phyloP scores from a whole-genome alignment of 2,113 vertebrate genomes.

The Neogale vison region DNA sequence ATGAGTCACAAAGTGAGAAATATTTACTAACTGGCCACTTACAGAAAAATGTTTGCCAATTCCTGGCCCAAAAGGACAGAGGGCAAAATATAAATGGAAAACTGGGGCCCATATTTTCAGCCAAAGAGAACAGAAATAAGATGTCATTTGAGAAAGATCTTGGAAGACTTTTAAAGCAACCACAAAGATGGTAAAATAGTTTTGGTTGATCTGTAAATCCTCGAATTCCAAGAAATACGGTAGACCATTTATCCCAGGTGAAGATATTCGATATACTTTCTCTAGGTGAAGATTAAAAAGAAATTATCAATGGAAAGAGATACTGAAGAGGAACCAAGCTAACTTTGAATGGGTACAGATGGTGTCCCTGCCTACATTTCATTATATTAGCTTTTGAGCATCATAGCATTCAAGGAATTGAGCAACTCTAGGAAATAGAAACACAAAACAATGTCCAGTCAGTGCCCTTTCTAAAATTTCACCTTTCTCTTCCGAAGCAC shows the following conservation, averaged over 20 bases:
- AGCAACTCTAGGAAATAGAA: background rate
- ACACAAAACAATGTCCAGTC: constrained; percentile 42
- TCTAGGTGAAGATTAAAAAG: background rate
- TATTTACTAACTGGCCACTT: background rate
- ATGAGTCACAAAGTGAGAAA: background rate
- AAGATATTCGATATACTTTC: background rate
- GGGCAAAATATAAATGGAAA: background rate
- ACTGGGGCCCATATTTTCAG: background rate
- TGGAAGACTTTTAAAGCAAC: background rate
- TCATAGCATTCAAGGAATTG: background rate
- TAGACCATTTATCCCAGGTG: background rate
- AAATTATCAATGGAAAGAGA: background rate
- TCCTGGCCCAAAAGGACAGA: background rate
- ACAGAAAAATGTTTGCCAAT: background rate
- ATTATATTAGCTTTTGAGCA: background rate
- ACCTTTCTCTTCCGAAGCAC: constrained; percentile 49
- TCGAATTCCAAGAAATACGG: background rate
- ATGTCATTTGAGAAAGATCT: background rate
- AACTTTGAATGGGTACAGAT: background rate
- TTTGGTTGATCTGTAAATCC: background rate
- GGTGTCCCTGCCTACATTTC: constrained; percentile 22
- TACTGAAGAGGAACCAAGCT: background rate
- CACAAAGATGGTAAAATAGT: background rate
- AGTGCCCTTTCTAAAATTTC: constrained; percentile 22
- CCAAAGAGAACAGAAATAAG: background rate